These are phyloP conservation scores for Diaperis boleti DNA, from an alignment of 2,888 invertebrate species.

Conservation along the genomic window DNA sequence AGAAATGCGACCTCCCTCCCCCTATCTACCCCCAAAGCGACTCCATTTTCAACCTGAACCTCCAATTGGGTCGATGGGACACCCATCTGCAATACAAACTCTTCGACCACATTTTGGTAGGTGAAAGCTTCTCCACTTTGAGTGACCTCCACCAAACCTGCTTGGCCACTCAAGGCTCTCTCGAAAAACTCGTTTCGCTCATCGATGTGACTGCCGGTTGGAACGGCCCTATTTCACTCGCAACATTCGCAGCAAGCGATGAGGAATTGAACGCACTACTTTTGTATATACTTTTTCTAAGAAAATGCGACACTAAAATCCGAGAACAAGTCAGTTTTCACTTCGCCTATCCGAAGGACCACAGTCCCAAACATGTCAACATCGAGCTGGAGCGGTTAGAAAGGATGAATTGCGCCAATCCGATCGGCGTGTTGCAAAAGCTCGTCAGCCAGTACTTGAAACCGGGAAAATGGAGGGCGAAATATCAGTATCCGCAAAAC, in stretches of 20 bases:
- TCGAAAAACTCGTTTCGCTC: constrained; percentile 84
- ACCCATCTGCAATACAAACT: constrained; percentile 76
- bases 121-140: constrained; percentile 74
- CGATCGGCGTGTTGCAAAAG: constrained; percentile 73
- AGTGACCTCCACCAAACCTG: constrained; percentile 72
- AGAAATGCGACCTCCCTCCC: constrained; percentile 46
- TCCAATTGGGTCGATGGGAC: constrained; percentile 82
- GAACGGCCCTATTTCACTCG: constrained; percentile 88
- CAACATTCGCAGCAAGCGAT: constrained; percentile 83
- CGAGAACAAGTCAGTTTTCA: constrained; percentile 83
- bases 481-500: constrained; percentile 89
- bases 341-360: constrained; percentile 76
- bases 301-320: constrained; percentile 79
- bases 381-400: constrained; percentile 61
- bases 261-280: constrained; percentile 81
- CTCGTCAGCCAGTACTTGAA: constrained; percentile 67
- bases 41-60: constrained; percentile 71
- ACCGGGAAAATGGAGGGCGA: constrained; percentile 73
- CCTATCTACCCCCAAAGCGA: constrained; percentile 56
- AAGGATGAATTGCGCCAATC: constrained; percentile 75
- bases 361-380: constrained; percentile 58
- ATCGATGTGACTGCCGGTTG: constrained; percentile 84
- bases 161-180: constrained; percentile 87
- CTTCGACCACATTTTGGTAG: constrained; percentile 80
- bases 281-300: constrained; percentile 81